Evolutionary conservation across 2,797 vertebrate species (phyloP), one percentile per base, ranked within the genome.

Genomic region (Pseudomugil tenellus): DNA sequence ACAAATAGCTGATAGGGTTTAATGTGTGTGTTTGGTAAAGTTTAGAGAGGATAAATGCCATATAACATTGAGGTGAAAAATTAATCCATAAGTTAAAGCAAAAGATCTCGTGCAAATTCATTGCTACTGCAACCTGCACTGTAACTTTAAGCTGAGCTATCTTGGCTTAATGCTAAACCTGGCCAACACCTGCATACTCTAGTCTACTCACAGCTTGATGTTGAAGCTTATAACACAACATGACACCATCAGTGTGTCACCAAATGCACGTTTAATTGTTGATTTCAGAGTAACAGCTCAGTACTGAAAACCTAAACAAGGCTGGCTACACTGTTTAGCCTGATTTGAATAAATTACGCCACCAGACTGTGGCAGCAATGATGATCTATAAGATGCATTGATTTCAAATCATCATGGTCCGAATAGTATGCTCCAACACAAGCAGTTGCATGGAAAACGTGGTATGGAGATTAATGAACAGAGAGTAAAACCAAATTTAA

Each of bases 1-100:
- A 87, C 72, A 74, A 77, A 85, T 76, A 56, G 59, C 76, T 53
- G 60, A 63, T 21, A 3, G 26, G 43, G 35, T 55, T 35, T 58
- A 13, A 48, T 34, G 1, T 16, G 19, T 25, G 10, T 48, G 57
- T 64, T 67, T 70, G 58, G 3, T 12, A 5, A 41, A 69, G 39
- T 65, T 12, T 17, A 16, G 26, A 29, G 19, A 68, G 43, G 55
- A 72, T n/a, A 55, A 62, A 17, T 48, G 34, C 56, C 63, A 69
- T 63, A 28, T 43, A 17, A 71, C 43, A 64, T 34, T 10, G n/a
- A 35, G 35, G 6, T 51, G 26, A 34, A 67, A 8, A 28, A 58
- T 49, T 35, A 2, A 34, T 35, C 28, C 21, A 39, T 14, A 43
- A 23, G 8, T 43, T 53, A 19, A 58, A 58, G 63, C 13, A 39